phyloP scores from a whole-genome alignment of 2,113 vertebrate species.

The Ailuropoda melanoleuca region DNA sequence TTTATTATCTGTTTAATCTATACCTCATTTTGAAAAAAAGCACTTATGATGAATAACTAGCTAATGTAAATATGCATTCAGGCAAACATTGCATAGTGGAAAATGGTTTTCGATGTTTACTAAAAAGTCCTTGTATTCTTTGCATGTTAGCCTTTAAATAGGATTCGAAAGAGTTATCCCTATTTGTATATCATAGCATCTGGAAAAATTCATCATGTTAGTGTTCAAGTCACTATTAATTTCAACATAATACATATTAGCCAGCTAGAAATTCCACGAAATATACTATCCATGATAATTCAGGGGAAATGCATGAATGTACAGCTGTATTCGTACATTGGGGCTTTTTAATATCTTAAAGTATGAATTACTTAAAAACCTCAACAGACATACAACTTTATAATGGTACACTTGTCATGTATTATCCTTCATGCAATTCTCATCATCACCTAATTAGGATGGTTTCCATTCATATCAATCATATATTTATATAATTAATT shows the following conservation, averaged over 20 bases:
- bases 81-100: neutral
- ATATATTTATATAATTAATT: slow-evolving; percentile 58
- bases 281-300: slow-evolving; percentile 39
- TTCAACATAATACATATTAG: neutral
- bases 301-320: slow-evolving; percentile 10
- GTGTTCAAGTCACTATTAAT: slow-evolving; percentile 11
- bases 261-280: slow-evolving; percentile 9
- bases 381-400: slow-evolving; percentile 61
- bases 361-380: slow-evolving; percentile 66
- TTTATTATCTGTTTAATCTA: neutral
- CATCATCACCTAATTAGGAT: slow-evolving; percentile 62
- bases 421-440: slow-evolving; percentile 32
- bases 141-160: neutral
- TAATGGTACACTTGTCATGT: neutral
- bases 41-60: neutral
- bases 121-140: neutral
- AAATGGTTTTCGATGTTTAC: neutral
- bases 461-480: slow-evolving; percentile 43
- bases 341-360: slow-evolving; percentile 68
- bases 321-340: slow-evolving; percentile 17
- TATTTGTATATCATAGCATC: neutral
- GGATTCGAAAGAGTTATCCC: neutral
- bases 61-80: neutral
- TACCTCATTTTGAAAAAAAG: neutral
- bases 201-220: slow-evolving; percentile 7